phyloP scores from a whole-genome alignment of 2,888 invertebrate genomes.

The Odontocolon sp. region DNA sequence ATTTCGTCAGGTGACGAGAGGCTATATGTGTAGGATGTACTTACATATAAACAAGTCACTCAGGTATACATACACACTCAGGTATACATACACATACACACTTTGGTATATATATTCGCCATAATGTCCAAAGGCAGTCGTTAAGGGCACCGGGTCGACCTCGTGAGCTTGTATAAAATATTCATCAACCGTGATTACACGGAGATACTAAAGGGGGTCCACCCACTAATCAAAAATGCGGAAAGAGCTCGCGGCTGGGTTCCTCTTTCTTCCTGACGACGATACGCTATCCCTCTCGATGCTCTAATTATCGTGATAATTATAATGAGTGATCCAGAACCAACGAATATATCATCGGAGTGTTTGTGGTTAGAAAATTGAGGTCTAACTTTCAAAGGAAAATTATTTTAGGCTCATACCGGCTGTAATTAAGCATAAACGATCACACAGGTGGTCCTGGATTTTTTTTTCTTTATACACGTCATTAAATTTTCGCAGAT shows the following conservation, averaged over 20 bases:
- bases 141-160: slow-evolving; percentile 51
- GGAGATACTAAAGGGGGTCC: slow-evolving; percentile 46
- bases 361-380: background rate
- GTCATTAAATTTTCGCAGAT: no score
- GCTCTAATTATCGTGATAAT: slow-evolving; percentile 43
- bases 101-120: background rate
- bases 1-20: no score
- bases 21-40: no score
- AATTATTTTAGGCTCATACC: background rate
- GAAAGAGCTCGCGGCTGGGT: slow-evolving; percentile 39
- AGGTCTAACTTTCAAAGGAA: background rate
- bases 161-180: slow-evolving; percentile 50
- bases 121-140: slow-evolving; percentile 38
- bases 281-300: background rate
- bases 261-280: background rate
- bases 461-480: no score
- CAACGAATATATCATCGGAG: background rate
- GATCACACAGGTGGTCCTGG: no score
- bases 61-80: no score
- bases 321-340: slow-evolving; percentile 1
- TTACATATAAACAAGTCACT: no score
- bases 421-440: background rate
- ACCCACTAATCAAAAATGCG: slow-evolving; percentile 39
- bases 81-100: background rate
- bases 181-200: slow-evolving; percentile 57